Conservation (phyloP, 2,888 invertebrate species). For the Halictus quadricinctus region DNA sequence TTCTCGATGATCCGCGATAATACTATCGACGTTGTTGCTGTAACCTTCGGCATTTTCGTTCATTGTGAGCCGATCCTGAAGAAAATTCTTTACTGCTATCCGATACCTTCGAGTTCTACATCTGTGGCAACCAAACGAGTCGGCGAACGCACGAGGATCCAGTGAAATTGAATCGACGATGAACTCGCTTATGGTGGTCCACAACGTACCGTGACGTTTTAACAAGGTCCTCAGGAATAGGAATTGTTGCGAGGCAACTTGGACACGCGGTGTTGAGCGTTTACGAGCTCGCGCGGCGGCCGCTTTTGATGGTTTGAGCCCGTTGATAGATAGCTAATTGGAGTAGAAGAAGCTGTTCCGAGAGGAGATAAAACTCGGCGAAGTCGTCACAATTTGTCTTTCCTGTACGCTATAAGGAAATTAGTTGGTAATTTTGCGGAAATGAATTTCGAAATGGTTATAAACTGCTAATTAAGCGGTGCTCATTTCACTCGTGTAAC, state of each 20-base stretch:
- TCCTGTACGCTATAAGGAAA: background rate
- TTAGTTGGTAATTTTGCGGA: background rate
- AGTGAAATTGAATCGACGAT: slow-evolving; percentile 36
- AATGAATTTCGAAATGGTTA: background rate
- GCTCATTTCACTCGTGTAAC: background rate
- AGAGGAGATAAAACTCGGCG: slow-evolving; percentile 1
- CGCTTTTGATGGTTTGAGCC: background rate
- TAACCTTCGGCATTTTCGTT: no score
- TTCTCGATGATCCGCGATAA: background rate
- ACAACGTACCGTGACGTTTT: slow-evolving; percentile 39
- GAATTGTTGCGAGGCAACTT: background rate
- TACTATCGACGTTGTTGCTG: background rate
- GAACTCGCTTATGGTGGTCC: slow-evolving; percentile 5
- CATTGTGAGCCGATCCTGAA: background rate
- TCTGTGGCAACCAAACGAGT: slow-evolving; percentile 9
- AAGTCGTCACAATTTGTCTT: background rate
- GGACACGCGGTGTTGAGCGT: background rate
- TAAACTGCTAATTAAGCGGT: background rate
- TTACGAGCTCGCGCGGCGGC: background rate
- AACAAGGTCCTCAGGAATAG: slow-evolving; percentile 11
- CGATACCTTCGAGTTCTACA: background rate
- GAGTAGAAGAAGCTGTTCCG: background rate
- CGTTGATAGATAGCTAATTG: background rate
- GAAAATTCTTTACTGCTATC: background rate
- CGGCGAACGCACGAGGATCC: slow-evolving; percentile 21